Base-by-base conservation (phyloP, 2,797 vertebrate species). In the Sebastes goodei region DNA sequence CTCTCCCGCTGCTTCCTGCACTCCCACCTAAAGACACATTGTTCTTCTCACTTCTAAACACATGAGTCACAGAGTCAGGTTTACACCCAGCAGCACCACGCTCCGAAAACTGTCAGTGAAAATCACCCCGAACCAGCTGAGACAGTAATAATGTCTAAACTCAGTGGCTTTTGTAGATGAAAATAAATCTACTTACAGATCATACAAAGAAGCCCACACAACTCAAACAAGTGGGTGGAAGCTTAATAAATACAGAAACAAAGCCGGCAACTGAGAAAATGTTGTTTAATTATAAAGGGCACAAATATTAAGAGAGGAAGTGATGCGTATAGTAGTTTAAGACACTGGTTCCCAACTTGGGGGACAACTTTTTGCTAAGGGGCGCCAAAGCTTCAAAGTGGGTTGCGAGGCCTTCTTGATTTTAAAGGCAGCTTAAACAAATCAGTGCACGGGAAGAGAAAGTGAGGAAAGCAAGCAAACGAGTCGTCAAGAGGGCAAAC, bases 21-120 rank as follows among this genome's bases (percentile, higher is more conserved):
- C 82, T 83, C 80, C 87, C 59, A 77, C 66, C 60, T 67, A 59
- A 86, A 65, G 73, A 85, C 78, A 76, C 80, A 76, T 83, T 91
- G 88, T 84, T 85, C 81, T 74, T 74, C 87, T 83, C 46, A 21
- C 59, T 82, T 83, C 49, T 76, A 80, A 88, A 87, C 71, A 86
- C 78, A 70, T 8, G 76, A 88, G 79, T 86, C 90, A 89, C 57
- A 55, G 56, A 52, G 62, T 42, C 33, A n/a, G 74, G 69, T 86
- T 78, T 69, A 62, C 67, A 66, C 61, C 17, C 12, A 30, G 71
- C 78, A 42, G 27, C 14, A 57, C 6, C 5, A 15, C 29, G 67
- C 60, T 68, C 52, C 10, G 27, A 2, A 30, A 2, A 30, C 38
- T 72, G 57, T 68, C 46, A 32, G 32, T 77, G 52, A 76, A 60